These are phyloP conservation scores for Potamilus streckersoni DNA, from an alignment of 1,140 invertebrate genomes.

Conservation along the genomic window DNA sequence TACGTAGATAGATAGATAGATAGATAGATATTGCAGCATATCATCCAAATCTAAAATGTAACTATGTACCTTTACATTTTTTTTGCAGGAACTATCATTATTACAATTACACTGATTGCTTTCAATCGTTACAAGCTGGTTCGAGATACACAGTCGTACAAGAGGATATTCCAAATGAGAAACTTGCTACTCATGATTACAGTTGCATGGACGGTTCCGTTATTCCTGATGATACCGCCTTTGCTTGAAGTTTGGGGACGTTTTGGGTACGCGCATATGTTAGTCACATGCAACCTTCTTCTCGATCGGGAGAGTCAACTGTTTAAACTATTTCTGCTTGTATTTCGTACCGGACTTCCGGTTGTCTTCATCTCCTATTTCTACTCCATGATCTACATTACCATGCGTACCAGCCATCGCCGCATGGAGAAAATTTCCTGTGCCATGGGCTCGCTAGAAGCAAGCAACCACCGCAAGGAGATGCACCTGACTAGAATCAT, in stretches of 20 bases:
- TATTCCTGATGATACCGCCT: constrained; percentile 35
- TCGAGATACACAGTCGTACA: constrained; percentile 32
- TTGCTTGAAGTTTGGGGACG: constrained; percentile 39
- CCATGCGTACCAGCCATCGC: constrained; percentile 36
- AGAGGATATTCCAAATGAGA: constrained; percentile 24
- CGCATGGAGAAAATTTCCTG: constrained; percentile 14
- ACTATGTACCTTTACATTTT: constrained; percentile 9
- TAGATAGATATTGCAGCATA: background rate
- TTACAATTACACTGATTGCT: constrained; percentile 51
- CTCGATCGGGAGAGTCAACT: constrained; percentile 46
- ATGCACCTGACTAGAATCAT: constrained; percentile 53
- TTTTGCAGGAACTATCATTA: constrained; percentile 49
- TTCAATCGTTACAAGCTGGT: constrained; percentile 54
- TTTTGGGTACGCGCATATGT: constrained; percentile 46
- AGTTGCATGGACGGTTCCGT: constrained; percentile 39
- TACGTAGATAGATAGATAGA: background rate
- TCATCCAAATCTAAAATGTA: background rate
- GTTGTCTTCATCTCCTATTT: constrained; percentile 47
- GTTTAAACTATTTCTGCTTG: constrained; percentile 48
- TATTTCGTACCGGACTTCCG: constrained; percentile 42
- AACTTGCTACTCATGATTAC: constrained; percentile 41
- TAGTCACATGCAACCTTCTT: constrained; percentile 49
- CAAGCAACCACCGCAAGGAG: constrained; percentile 37
- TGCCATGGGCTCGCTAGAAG: background rate
- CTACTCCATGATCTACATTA: constrained; percentile 45